Conservation (phyloP, 2,113 vertebrate species). For the Leucoraja erinaceus region DNA sequence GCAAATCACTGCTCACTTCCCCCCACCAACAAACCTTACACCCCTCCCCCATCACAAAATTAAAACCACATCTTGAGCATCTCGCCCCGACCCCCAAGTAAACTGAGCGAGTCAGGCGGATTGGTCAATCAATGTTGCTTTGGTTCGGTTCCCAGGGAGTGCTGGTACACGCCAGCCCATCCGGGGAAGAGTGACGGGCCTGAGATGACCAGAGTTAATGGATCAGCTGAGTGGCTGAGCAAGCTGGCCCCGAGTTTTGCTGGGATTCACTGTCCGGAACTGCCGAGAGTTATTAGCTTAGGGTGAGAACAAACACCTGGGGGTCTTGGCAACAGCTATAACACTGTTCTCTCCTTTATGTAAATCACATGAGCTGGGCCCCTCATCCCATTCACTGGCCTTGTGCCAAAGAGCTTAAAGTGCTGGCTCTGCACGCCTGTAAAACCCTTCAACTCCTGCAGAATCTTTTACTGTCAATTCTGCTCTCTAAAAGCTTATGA, state of each 20-base stretch:
- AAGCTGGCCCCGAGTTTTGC: not conserved
- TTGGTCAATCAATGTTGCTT: not conserved
- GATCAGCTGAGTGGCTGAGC: not conserved
- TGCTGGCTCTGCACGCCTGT: not conserved
- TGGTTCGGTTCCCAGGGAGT: not conserved
- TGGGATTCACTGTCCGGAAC: not conserved
- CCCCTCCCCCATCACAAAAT: not conserved
- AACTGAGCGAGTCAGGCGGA: not conserved
- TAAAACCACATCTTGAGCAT: not conserved
- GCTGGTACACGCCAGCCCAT: not conserved
- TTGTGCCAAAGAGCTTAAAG: not conserved
- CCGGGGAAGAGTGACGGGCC: not conserved
- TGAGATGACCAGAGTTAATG: not conserved
- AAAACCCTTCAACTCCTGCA: not conserved
- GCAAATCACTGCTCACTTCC: too few relatives aligned
- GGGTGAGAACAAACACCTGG: conserved; percentile 33
- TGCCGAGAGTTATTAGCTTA: conserved; percentile 24
- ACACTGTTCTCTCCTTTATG: conserved; percentile 11
- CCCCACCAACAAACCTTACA: not conserved
- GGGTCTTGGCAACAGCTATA: not conserved
- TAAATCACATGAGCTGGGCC: conserved; percentile 26
- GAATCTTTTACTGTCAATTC: not conserved
- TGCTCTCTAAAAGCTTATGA: not conserved
- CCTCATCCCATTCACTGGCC: not conserved
- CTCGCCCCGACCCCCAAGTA: not conserved